Base-by-base conservation (phyloP, 2,888 invertebrate genomes). In the Amblyjoppa fuscipennis region DNA sequence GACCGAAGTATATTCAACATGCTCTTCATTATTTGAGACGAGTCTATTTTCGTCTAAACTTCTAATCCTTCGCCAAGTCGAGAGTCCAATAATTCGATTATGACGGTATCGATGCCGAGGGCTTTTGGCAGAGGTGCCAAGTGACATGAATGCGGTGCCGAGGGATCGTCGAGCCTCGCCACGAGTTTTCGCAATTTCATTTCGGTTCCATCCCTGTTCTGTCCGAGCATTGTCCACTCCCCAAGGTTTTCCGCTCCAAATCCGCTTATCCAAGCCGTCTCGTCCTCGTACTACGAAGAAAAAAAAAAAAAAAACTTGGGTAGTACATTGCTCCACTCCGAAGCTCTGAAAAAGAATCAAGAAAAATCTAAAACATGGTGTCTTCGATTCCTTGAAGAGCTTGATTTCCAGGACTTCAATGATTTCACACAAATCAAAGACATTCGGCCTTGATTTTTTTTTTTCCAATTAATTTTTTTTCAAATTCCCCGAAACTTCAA, bases 221-320 rank as follows among this genome's bases (percentile, higher is more conserved):
- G 81, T 31, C 89, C 92, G n/a, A 89, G 86, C 25, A 93, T 76
- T 53, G 76, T 88, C 94, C 94, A 94, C 80, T 92, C 90, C 89
- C 92, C 92, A 34, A 82, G 71, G 34, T 71, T 75, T 49, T 86
- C 90, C 1, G 74, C 59, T 2, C 84, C 84, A 1, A 89, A 76
- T n/a, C 89, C 89, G 11, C 84, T 85, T 16, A 92, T 84, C 92
- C 91, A 92, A 31, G 91, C 88, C 7, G 69, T 84, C 34, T 89
- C 86, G 5, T 92, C 86, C 68, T 91, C 89, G 75, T 86, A 90
- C 92, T 92, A 53, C 9, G 31, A 51, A 66, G 61, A 3, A 69
- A 89, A 85, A n/a, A 68, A 61, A 80, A 71, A 75, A 56, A 75
- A 38, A 20, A 70, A 74, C 28, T 3, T 45, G 16, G 45, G 3